phyloP scores from a whole-genome alignment of 1,140 invertebrate species.

The Drosophila tsacasi region DNA sequence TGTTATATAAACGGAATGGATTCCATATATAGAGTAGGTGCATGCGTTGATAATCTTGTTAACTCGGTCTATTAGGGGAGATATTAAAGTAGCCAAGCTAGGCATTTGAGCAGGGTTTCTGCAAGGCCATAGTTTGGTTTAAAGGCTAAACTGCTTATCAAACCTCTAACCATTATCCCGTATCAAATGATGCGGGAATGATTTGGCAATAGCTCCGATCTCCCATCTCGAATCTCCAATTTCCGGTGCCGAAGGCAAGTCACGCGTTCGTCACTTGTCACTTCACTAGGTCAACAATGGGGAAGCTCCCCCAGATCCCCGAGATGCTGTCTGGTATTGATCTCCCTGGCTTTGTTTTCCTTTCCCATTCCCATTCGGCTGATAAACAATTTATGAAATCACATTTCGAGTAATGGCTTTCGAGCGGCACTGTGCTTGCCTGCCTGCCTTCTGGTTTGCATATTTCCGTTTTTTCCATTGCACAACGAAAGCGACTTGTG shows the following conservation, averaged over 20 bases:
- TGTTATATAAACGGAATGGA: conserved; percentile 23
- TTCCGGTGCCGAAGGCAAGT: conserved; percentile 20
- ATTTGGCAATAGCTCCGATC: conserved; percentile 8
- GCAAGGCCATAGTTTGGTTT: not conserved
- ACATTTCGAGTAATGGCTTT: conserved; percentile 52
- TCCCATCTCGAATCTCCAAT: not conserved
- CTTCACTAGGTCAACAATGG: conserved; percentile 43
- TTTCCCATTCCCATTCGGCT: conserved; percentile 7
- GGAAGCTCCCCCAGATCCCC: not conserved
- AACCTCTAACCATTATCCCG: not conserved
- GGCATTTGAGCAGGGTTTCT: no score
- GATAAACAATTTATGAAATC: conserved; percentile 51
- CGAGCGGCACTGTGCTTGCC: not conserved
- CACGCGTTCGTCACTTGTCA: conserved; percentile 27
- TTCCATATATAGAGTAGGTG: conserved; percentile 4
- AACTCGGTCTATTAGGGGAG: not conserved
- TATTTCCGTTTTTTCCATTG: conserved; percentile 62
- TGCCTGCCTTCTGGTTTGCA: conserved; percentile 32
- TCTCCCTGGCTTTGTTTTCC: conserved; percentile 25
- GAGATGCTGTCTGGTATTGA: conserved; percentile 5
- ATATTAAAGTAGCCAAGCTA: not conserved
- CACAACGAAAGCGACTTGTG: conserved; percentile 34
- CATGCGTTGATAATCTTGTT: conserved; percentile 12
- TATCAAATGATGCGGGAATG: conserved; percentile 9
- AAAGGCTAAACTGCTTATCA: not conserved